These are phyloP conservation scores for Thaumatotibia leucotreta DNA, from an alignment of 1,140 invertebrate genomes.

Conservation along the genomic window DNA sequence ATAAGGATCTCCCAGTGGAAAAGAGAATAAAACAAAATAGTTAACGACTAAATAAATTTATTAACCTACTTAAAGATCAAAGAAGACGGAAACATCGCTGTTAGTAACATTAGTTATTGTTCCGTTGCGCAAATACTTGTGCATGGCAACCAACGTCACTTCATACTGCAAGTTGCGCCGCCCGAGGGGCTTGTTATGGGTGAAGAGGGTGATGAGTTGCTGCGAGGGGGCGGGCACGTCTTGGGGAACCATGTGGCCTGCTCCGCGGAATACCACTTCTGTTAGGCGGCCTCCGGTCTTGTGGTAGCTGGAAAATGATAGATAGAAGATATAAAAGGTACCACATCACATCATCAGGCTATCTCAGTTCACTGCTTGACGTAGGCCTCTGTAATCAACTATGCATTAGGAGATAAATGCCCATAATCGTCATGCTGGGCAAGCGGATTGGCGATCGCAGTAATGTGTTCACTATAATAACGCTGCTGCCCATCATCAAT, in stretches of 20 bases:
- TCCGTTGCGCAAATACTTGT: neutral
- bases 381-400: too few relatives aligned
- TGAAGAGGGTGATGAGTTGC: constrained; percentile 82
- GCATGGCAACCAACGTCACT: neutral
- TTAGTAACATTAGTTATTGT: neutral
- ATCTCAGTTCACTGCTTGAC: too few relatives aligned
- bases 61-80: too few relatives aligned
- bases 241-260: constrained; percentile 84
- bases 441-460: too few relatives aligned
- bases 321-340: constrained; percentile 11
- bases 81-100: neutral
- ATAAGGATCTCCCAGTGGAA: too few relatives aligned
- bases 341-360: too few relatives aligned
- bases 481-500: too few relatives aligned
- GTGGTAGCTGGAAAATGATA: constrained; percentile 76
- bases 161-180: constrained; percentile 7
- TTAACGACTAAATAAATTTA: too few relatives aligned
- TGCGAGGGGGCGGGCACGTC: constrained; percentile 82
- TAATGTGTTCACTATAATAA: too few relatives aligned
- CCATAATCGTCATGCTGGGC: too few relatives aligned
- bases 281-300: constrained; percentile 80
- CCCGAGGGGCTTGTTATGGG: constrained; percentile 42
- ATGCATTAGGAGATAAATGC: too few relatives aligned
- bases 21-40: too few relatives aligned
- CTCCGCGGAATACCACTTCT: constrained; percentile 82